Evolutionary conservation across 2,797 vertebrate genomes (phyloP).

Genomic region (Eulemur albifrons): DNA sequence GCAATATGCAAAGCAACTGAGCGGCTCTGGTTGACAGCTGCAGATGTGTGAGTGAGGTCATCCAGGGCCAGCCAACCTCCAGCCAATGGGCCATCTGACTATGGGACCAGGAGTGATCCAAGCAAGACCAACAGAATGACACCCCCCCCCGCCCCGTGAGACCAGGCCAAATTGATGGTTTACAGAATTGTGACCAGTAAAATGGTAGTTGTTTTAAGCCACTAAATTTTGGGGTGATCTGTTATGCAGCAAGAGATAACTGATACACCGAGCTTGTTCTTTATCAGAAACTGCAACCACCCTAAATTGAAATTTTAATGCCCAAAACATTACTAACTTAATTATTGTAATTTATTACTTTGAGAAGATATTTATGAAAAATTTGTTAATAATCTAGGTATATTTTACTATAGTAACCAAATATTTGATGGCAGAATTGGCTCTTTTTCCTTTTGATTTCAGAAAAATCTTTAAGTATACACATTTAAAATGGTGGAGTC

Average conservation of each 20-base stretch:
- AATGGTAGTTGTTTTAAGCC: neutral
- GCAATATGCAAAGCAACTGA: neutral
- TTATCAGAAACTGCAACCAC: neutral
- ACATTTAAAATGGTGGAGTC: neutral
- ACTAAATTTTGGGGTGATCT: neutral
- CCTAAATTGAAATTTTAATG: neutral
- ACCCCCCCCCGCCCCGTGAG: neutral
- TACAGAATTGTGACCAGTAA: neutral
- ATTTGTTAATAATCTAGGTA: neutral
- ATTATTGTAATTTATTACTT: neutral
- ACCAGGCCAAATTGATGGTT: neutral
- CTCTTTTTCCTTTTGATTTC: slow-evolving; percentile 10
- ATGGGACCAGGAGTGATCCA: neutral
- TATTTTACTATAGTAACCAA: slow-evolving; percentile 13
- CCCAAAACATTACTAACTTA: neutral
- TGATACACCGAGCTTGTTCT: neutral
- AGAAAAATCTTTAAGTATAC: neutral
- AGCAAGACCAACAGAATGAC: neutral
- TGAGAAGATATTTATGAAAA: slow-evolving; percentile 14
- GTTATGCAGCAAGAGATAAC: neutral
- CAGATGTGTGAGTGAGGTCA: neutral
- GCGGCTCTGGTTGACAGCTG: neutral
- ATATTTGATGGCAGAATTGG: neutral
- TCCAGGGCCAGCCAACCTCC: neutral
- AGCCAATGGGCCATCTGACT: neutral